phyloP scores from a whole-genome alignment of 2,113 vertebrate species.

The Aptenodytes forsteri region DNA sequence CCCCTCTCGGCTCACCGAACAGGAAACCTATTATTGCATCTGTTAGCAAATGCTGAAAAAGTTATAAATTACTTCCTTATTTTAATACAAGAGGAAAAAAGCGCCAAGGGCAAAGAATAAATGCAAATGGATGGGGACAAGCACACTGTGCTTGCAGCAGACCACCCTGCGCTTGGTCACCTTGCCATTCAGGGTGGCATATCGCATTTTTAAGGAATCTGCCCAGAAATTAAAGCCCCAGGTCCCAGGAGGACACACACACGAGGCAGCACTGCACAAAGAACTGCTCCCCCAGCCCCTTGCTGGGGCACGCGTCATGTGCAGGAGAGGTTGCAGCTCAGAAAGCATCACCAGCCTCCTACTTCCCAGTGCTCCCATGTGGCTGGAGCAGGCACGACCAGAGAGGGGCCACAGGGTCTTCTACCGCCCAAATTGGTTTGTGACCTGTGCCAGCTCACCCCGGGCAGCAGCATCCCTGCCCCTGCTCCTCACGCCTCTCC shows the following conservation, averaged over 20 bases:
- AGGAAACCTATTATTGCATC: neutral
- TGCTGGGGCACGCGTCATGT: too few relatives aligned
- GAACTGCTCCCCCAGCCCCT: neutral
- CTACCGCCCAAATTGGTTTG: neutral
- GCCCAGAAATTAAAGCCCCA: neutral
- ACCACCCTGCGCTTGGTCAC: neutral
- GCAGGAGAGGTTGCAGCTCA: neutral
- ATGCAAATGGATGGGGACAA: neutral
- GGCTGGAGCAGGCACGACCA: neutral
- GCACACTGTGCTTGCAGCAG: neutral
- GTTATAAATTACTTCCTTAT: neutral
- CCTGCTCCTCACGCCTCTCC: neutral
- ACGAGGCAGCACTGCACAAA: neutral
- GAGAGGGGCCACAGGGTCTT: neutral
- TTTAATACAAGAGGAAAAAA: neutral
- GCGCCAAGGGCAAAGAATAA: neutral
- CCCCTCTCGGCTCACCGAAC: neutral
- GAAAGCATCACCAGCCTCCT: neutral
- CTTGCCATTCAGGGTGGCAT: neutral
- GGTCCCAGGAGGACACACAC: neutral
- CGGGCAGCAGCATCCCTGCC: neutral
- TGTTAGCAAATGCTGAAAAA: neutral
- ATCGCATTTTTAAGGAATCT: neutral
- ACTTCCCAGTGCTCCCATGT: neutral
- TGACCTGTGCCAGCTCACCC: neutral